phyloP scores from a whole-genome alignment of 1,140 invertebrate species.

The Drosophila quadrilineata region DNA sequence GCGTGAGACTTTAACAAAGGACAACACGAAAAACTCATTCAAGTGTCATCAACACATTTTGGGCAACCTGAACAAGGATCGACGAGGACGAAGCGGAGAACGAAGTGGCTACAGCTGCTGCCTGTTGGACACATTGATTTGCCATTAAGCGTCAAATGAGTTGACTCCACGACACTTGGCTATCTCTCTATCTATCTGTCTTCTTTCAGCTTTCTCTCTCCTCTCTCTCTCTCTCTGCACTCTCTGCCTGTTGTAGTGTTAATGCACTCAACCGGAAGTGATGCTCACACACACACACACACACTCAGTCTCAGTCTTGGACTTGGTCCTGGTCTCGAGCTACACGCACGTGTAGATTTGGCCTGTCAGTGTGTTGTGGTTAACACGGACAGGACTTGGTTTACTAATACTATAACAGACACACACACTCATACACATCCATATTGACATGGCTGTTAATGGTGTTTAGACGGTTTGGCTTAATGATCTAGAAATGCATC shows the following conservation, averaged over 20 bases:
- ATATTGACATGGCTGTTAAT: constrained; percentile 52
- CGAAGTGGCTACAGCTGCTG: constrained; percentile 25
- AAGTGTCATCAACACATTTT: constrained; percentile 71
- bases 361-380: constrained; percentile 46
- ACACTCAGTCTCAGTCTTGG: constrained; percentile 18
- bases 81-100: neutral
- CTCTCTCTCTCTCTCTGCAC: neutral
- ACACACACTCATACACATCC: neutral
- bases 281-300: constrained; percentile 36
- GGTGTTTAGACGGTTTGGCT: constrained; percentile 64
- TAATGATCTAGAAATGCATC: constrained; percentile 77
- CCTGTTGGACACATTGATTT: constrained; percentile 47
- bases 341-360: constrained; percentile 8
- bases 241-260: constrained; percentile 23
- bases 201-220: too few species aligned
- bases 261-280: constrained; percentile 65
- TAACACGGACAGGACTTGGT: too few species aligned
- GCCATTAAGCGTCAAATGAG: constrained; percentile 69
- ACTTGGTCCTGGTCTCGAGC: too few species aligned
- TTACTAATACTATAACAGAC: constrained; percentile 8
- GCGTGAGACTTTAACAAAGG: constrained; percentile 39
- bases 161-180: constrained; percentile 23
- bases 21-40: constrained; percentile 66
- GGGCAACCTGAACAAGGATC: constrained; percentile 2
- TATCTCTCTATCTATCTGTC: neutral